A percentile compares a stretch with the other conserved stretches of the same genome.
phyloP scores from a whole-genome alignment of 2,888 invertebrate genomes.

The Brachyptera putata region DNA sequence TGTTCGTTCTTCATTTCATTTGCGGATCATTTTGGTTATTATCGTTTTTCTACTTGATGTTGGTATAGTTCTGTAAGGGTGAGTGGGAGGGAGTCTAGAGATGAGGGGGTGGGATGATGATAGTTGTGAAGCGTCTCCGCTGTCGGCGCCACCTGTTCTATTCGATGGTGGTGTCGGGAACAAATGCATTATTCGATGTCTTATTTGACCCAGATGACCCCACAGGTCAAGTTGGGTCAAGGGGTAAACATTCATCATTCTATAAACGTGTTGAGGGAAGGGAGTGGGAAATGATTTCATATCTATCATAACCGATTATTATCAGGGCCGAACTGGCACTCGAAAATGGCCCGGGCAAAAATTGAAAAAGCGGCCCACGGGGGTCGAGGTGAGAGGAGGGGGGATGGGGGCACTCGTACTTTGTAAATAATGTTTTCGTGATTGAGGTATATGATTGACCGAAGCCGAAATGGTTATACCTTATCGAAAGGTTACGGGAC shows the following conservation, averaged over 20 bases:
- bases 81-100: too few species aligned
- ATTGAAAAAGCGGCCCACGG: too few species aligned
- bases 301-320: not conserved
- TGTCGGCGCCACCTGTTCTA: slow-evolving; percentile 1
- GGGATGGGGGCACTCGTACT: too few species aligned
- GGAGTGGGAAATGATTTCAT: not conserved
- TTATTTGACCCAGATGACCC: not conserved
- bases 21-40: not conserved
- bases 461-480: too few species aligned
- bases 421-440: too few species aligned
- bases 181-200: too few species aligned
- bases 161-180: not conserved
- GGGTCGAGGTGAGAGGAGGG: too few species aligned
- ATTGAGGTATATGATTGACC: too few species aligned
- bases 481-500: too few species aligned
- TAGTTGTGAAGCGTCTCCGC: not conserved
- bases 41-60: not conserved
- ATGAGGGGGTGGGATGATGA: not conserved
- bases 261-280: not conserved
- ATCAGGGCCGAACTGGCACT: too few species aligned
- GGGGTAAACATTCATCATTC: not conserved
- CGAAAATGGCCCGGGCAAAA: too few species aligned
- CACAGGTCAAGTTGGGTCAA: not conserved
- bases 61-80: too few species aligned
- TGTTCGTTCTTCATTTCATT: not conserved